phyloP scores from a whole-genome alignment of 2,113 vertebrate genomes.

The Forbesichthys agassizii region DNA sequence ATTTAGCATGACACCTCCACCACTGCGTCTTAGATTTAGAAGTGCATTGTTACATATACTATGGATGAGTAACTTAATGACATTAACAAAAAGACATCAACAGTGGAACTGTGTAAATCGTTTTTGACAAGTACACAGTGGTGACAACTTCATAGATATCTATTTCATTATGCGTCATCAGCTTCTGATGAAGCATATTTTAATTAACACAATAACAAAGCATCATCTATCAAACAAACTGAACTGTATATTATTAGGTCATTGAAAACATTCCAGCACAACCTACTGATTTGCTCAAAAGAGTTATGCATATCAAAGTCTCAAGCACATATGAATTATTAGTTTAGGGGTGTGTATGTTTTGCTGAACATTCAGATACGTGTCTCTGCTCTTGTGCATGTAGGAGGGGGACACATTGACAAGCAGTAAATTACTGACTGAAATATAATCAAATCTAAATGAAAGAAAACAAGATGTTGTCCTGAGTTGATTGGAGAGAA shows the following conservation, averaged over 20 bases:
- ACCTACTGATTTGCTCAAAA: not conserved
- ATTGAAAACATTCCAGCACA: not conserved
- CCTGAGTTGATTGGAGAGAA: not conserved
- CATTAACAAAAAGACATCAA: conserved; percentile 9
- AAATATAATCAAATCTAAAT: conserved; percentile 18
- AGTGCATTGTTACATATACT: conserved; percentile 11
- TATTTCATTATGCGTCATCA: conserved; percentile 7
- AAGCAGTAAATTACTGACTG: not conserved
- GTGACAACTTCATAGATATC: conserved; percentile 6
- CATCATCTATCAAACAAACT: not conserved
- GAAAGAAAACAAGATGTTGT: not conserved
- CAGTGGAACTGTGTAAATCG: conserved; percentile 6
- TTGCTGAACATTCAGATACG: not conserved
- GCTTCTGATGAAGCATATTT: conserved; percentile 17
- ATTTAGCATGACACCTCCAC: not conserved
- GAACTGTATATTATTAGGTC: not conserved
- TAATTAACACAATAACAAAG: conserved; percentile 17
- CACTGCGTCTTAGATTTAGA: conserved; percentile 12
- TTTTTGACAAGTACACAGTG: not conserved
- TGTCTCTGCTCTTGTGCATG: not conserved
- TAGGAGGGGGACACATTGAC: not conserved
- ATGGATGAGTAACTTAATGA: not conserved
- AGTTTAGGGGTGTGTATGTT: not conserved
- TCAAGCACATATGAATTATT: not conserved
- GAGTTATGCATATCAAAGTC: not conserved